Percentiles rank a stretch among this genome's conserved stretches.
Conservation (phyloP, 2,797 vertebrate species). For the Malacoraja senta region DNA sequence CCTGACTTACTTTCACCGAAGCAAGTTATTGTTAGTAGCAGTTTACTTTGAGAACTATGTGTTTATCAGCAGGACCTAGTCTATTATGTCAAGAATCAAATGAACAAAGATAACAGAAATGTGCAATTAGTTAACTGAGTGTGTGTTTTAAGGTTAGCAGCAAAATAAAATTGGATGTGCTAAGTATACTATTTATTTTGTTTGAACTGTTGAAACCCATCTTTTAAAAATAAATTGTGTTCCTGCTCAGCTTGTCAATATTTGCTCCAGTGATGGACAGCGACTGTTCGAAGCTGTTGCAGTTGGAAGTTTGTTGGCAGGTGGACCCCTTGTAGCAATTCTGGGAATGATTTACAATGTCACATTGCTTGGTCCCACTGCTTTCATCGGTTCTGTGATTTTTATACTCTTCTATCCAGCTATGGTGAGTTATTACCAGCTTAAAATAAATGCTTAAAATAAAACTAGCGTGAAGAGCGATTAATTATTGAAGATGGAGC, state of each 20-base stretch:
- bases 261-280: conserved; percentile 82
- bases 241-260: conserved; percentile 71
- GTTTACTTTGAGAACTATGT: too few species aligned
- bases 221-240: too few species aligned
- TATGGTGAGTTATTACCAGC: conserved; percentile 67
- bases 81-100: background rate
- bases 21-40: too few species aligned
- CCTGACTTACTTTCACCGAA: too few species aligned
- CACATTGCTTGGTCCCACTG: conserved; percentile 78
- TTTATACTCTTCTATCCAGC: conserved; percentile 91
- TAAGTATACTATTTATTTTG: too few species aligned
- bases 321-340: conserved; percentile 80
- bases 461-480: background rate
- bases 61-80: too few species aligned
- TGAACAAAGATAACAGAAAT: background rate
- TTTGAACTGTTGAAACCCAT: background rate
- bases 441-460: background rate
- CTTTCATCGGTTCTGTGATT: conserved; percentile 80
- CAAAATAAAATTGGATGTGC: background rate
- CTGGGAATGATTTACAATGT: conserved; percentile 81
- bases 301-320: conserved; percentile 80
- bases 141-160: background rate
- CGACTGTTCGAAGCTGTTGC: conserved; percentile 86
- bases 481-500: background rate
- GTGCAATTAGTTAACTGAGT: background rate